A percentile compares a stretch with the other conserved stretches of the same genome.
Evolutionary conservation across 2,113 vertebrate genomes (phyloP).

Genomic region (Ivindomyrus marchei): DNA sequence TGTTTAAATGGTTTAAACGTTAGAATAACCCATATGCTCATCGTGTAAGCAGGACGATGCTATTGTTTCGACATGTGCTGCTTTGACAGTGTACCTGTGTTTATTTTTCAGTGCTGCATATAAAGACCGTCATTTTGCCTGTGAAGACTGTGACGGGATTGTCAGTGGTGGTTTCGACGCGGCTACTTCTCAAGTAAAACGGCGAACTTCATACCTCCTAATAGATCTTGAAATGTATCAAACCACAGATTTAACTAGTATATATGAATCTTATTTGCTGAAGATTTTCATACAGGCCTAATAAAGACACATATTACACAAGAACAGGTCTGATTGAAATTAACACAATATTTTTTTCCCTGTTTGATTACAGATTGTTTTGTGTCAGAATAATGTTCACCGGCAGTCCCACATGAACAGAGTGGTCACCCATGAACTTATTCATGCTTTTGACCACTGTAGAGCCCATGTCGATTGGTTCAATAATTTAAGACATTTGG

Average conservation of each 20-base stretch:
- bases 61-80: not conserved
- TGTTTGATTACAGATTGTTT: conserved; percentile 73
- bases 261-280: not conserved
- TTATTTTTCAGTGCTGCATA: conserved; percentile 65
- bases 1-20: not conserved
- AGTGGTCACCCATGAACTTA: conserved; percentile 88
- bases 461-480: conserved; percentile 94
- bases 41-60: not conserved
- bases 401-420: conserved; percentile 87
- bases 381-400: conserved; percentile 94
- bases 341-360: not conserved
- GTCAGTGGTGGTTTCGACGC: conserved; percentile 92
- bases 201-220: not conserved
- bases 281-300: not conserved
- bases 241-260: not conserved
- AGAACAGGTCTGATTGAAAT: not conserved
- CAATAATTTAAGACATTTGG: conserved; percentile 78
- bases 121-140: conserved; percentile 84
- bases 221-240: not conserved
- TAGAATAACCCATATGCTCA: not conserved
- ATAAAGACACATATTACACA: not conserved
- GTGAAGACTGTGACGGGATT: conserved; percentile 85
- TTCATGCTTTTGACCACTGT: conserved; percentile 94
- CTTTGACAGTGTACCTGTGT: not conserved
- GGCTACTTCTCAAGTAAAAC: conserved; percentile 76